Evolutionary conservation across 1,140 invertebrate genomes (phyloP), one percentile per base, ranked within the genome.

Genomic region (Zaprionus tsacasi): DNA sequence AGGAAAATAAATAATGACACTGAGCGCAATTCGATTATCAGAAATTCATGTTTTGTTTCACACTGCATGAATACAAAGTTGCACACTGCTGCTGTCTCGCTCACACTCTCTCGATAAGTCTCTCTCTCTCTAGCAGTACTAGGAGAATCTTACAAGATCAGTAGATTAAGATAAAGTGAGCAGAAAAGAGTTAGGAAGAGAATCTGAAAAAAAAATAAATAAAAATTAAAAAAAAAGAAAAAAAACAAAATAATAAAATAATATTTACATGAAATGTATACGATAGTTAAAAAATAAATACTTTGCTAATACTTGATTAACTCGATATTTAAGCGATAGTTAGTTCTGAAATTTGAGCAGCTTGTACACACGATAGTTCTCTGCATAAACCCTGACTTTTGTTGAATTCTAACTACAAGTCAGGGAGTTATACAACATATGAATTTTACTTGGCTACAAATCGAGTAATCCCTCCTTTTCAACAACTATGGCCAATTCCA

Each of bases 1-100:
- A 36, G 10, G 36, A 38, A 55, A 40, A 65, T 65, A 55, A 36
- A 71, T 50, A 57, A 71, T 65, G 61, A 55, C 61, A 65, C 48
- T 27, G 35, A 38, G 33, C 54, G 12, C 25, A 65, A 65, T 65
- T 55, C 25, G 50, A 43, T 65, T 63, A 25, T 13, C 38, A 40
- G 12, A 12, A n/a, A 40, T 13, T 50, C 17, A 50, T 50, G 45
- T 25, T 21, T 21, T 17, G 3, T 21, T 11, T 8, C 17, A 17
- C 15, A 12, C 7, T 12, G 17, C 45, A 25, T 50, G 45, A 50
- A 50, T 50, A 50, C 45, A 50, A 50, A 50, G 45, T 50, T 12
- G 40, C n/a, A 13, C 4, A 45, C 0, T 1, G n/a, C 15, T 7
- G 0, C 27, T 30, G 4, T 30, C 27, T 30, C 27, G 1, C 27